phyloP scores from a whole-genome alignment of 2,113 vertebrate species.

The Rhinogobius similis region DNA sequence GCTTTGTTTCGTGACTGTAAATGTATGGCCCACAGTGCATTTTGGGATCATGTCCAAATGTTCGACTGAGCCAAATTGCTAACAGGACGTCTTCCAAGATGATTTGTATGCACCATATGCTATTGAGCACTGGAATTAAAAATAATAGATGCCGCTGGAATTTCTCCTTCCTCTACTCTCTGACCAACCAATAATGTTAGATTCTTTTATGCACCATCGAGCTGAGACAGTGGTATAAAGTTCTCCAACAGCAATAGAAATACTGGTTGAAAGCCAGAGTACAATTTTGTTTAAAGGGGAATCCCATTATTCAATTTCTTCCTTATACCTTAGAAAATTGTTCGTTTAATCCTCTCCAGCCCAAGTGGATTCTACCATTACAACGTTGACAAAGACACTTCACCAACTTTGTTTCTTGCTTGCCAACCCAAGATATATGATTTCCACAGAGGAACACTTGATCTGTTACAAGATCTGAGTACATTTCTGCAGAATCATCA shows the following conservation, averaged over 20 bases:
- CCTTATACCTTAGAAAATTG: neutral
- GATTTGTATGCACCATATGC: conserved; percentile 32
- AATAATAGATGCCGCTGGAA: neutral
- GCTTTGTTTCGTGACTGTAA: conserved; percentile 24
- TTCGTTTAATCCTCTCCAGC: neutral
- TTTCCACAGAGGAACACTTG: too few relatives aligned
- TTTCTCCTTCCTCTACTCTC: neutral
- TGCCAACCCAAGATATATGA: too few relatives aligned
- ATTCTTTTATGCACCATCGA: neutral
- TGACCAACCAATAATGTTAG: neutral
- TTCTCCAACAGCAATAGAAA: neutral
- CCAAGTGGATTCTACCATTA: neutral
- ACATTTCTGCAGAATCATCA: too few relatives aligned
- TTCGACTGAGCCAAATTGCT: conserved; percentile 34
- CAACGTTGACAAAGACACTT: too few relatives aligned
- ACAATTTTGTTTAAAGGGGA: neutral
- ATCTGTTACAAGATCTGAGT: too few relatives aligned
- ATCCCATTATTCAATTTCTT: neutral
- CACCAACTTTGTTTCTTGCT: too few relatives aligned
- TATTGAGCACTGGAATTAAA: neutral
- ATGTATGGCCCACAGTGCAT: conserved; percentile 10
- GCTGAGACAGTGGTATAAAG: neutral
- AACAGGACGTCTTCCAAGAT: conserved; percentile 31
- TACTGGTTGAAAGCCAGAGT: neutral
- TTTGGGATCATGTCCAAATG: conserved; percentile 35